Percentiles rank a stretch among this genome's conserved stretches.
These are phyloP conservation scores for Lutraria rhynchaena DNA, from an alignment of 1,140 invertebrate genomes.

Conservation along the genomic window DNA sequence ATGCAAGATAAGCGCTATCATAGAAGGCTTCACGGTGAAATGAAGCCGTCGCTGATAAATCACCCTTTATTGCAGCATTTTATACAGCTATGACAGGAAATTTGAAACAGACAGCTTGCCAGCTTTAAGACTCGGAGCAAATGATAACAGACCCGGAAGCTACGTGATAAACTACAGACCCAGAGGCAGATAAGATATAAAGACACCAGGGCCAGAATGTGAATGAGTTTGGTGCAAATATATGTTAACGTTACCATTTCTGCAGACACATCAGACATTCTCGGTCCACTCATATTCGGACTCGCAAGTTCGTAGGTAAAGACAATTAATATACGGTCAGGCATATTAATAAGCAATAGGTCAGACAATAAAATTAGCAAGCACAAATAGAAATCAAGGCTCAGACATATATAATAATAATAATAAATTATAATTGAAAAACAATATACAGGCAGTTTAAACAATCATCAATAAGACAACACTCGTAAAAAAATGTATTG, in stretches of 20 bases:
- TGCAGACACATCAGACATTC: constrained; percentile 7
- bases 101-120: constrained; percentile 47
- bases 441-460: too few relatives aligned
- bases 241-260: background rate
- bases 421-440: too few relatives aligned
- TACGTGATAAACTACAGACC: constrained; percentile 1
- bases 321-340: too few relatives aligned
- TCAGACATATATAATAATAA: too few relatives aligned
- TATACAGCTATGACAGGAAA: constrained; percentile 7
- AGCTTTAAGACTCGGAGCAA: constrained; percentile 45
- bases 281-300: background rate
- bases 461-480: too few relatives aligned
- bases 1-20: background rate
- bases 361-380: too few relatives aligned
- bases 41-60: constrained; percentile 5
- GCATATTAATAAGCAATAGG: too few relatives aligned
- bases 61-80: background rate
- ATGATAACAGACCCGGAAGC: background rate
- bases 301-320: background rate
- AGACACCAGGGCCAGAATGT: constrained; percentile 8
- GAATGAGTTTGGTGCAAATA: background rate
- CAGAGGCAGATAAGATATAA: constrained; percentile 8
- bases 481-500: too few relatives aligned
- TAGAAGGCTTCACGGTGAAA: background rate
- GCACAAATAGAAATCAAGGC: too few relatives aligned